Percentiles rank a stretch among this genome's conserved stretches.
Conservation (phyloP, 2,888 invertebrate genomes). For the Plebejus melissa region DNA sequence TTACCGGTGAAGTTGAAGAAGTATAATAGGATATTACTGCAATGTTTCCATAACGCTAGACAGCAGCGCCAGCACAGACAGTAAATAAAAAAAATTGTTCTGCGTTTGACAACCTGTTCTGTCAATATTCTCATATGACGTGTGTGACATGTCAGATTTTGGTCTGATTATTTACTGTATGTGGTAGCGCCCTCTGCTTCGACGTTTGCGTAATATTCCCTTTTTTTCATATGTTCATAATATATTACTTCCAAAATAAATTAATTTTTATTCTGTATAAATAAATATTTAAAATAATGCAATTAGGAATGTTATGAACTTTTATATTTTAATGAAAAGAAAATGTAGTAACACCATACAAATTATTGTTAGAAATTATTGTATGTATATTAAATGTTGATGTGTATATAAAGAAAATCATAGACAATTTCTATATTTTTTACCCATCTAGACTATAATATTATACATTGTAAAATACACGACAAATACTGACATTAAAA, state of each 20-base stretch:
- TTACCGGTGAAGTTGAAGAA: no score
- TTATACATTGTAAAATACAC: conserved; percentile 35
- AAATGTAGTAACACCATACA: conserved; percentile 30
- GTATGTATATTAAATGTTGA: conserved; percentile 60
- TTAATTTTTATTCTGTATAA: not conserved
- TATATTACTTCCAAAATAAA: conserved; percentile 4
- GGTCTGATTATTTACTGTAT: no score
- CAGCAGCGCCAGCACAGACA: no score
- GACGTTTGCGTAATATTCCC: no score
- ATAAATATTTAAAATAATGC: conserved; percentile 3
- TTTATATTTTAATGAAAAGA: conserved; percentile 30
- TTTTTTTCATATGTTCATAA: not conserved
- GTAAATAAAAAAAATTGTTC: no score
- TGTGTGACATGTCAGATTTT: no score
- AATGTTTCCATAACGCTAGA: no score
- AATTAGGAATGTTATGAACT: conserved; percentile 30
- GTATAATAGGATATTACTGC: no score
- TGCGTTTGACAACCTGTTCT: not conserved
- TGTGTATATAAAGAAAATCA: conserved; percentile 63
- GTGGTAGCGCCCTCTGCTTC: no score
- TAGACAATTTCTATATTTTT: conserved; percentile 43
- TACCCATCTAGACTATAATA: conserved; percentile 41
- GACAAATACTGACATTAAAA: conserved; percentile 29
- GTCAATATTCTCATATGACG: no score
- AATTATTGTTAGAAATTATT: conserved; percentile 42